Conservation (phyloP, 2,113 vertebrate species). For the Sciurus niger region DNA sequence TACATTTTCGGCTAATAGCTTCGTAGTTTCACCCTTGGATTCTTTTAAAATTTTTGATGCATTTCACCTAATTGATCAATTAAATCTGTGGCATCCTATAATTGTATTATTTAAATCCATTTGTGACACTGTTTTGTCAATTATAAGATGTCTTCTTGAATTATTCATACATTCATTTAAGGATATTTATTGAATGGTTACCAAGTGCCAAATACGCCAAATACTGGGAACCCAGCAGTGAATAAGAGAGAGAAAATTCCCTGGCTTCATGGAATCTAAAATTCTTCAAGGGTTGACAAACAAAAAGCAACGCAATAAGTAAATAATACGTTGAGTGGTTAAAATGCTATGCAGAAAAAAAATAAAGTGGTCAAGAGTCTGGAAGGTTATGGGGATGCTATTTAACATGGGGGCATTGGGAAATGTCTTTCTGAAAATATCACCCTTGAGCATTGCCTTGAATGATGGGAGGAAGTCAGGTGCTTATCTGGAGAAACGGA, state of each 20-base stretch:
- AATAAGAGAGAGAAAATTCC: neutral
- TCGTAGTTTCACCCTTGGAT: constrained; percentile 12
- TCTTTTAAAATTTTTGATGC: neutral
- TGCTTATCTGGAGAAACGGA: neutral
- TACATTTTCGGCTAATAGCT: neutral
- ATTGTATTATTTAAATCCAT: constrained; percentile 36
- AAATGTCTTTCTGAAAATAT: neutral
- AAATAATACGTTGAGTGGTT: neutral
- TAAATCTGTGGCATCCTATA: neutral
- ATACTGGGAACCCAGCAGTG: neutral
- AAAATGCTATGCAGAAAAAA: neutral
- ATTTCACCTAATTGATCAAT: constrained; percentile 27
- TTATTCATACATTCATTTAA: neutral
- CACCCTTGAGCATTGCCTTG: neutral
- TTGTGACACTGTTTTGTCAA: neutral
- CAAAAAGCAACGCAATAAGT: neutral
- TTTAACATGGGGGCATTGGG: neutral
- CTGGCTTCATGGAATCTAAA: neutral
- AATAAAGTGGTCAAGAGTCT: neutral
- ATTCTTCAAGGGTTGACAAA: neutral
- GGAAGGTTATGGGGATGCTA: neutral
- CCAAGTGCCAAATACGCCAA: neutral
- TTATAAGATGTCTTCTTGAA: neutral
- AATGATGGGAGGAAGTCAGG: neutral
- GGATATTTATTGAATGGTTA: neutral